Conservation (phyloP, 37 sponge, comb jelly and placozoan species). For the Spongia lamella region DNA sequence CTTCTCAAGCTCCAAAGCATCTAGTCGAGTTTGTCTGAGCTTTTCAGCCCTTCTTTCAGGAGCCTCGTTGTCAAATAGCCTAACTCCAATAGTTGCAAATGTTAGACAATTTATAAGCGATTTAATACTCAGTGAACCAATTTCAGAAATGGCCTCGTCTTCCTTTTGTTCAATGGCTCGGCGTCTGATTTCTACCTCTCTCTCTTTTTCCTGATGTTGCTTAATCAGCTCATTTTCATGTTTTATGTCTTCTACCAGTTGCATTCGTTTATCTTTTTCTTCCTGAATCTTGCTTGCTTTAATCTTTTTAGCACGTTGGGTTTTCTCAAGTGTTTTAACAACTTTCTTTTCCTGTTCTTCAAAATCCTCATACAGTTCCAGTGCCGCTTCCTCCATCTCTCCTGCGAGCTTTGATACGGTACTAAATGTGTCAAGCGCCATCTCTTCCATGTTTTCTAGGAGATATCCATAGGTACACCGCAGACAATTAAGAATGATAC, state of each 20-base stretch:
- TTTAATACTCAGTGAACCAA: slow-evolving; percentile 4
- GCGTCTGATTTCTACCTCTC: slow-evolving; percentile 7
- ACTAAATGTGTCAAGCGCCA: not conserved
- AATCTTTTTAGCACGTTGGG: not conserved
- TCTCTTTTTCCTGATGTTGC: slow-evolving; percentile 8
- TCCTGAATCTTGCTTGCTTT: not conserved
- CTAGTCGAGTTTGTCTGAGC: not conserved
- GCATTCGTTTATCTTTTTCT: not conserved
- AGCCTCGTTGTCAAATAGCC: not conserved
- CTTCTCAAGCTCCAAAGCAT: not conserved
- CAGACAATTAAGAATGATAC: not conserved
- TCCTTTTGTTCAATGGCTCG: slow-evolving; percentile 12
- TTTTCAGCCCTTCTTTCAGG: not conserved
- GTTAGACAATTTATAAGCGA: not conserved
- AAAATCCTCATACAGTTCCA: not conserved
- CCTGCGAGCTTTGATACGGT: not conserved
- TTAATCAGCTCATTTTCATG: not conserved
- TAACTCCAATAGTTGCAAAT: not conserved
- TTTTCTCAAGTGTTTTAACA: not conserved
- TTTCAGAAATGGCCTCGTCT: slow-evolving; percentile 2
- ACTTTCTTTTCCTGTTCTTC: not conserved
- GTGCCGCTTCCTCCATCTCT: not conserved
- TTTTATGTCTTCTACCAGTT: slow-evolving; percentile 14
- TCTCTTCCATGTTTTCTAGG: not conserved
- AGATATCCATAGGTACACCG: not conserved